Conservation (phyloP, 92 coral and sea anemone species). For the Palythoa caribaeorum region DNA sequence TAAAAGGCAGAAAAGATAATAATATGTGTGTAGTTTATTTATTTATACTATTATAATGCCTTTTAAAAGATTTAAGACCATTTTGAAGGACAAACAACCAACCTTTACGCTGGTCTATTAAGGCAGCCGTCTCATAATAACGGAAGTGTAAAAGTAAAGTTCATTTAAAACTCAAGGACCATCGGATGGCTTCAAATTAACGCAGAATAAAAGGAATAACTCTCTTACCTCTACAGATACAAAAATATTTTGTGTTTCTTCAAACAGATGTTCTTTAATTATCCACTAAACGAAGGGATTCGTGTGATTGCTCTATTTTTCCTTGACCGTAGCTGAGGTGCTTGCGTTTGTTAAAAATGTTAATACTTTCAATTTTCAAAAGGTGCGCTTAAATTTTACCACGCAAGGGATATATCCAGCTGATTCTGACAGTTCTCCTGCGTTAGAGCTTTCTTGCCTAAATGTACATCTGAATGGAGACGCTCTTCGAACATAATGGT, state of each 20-base stretch:
- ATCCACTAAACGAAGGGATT: not conserved
- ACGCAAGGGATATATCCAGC: slow-evolving; percentile 10
- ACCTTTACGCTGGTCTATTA: not conserved
- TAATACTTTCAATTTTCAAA: not conserved
- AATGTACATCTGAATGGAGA: slow-evolving; percentile 2
- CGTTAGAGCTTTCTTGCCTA: not conserved
- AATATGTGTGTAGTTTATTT: not conserved
- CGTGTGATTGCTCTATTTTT: not conserved
- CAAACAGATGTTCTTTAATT: too few relatives aligned
- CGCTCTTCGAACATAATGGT: not conserved
- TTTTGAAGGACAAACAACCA: not conserved
- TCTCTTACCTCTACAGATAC: not conserved
- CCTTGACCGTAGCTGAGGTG: not conserved
- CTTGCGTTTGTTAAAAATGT: slow-evolving; percentile 5
- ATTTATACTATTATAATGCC: not conserved
- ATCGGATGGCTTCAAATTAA: not conserved
- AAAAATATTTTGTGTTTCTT: not conserved
- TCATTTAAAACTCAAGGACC: not conserved
- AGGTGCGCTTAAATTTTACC: not conserved
- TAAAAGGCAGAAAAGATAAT: not conserved
- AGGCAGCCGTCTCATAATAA: not conserved
- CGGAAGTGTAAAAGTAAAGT: not conserved
- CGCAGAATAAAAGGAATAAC: not conserved
- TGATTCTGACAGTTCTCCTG: not conserved
- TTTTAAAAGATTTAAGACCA: not conserved